Base-by-base conservation (phyloP, 92 coral and sea anemone genomes). In the Zoanthus sansibaricus region DNA sequence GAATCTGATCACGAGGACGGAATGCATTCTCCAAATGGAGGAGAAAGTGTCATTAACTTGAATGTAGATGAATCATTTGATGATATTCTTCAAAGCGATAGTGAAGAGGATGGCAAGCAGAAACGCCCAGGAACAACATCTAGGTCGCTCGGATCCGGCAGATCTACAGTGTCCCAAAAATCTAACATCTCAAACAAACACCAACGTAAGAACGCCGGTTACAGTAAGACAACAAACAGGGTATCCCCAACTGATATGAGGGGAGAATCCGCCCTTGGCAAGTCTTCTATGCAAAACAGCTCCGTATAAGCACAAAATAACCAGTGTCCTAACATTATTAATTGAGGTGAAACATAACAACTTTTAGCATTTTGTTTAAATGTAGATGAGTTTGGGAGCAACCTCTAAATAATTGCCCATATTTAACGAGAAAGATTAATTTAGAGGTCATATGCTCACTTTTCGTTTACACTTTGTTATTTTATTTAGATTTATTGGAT, bases 51-150 rank as follows among this genome's bases (percentile, higher is more conserved):
- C 9, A 66, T 89, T n/a, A 86, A 94, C 82, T 58, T 89, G n/a
- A 87, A 88, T 72, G 91, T 83, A 17, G 74, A 93, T 14, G 98
- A 94, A n/a, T 91, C 83, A 25, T 55, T 94, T 74, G 87, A 92
- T 42, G 98, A 94, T 44, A 91, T 93, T n/a, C 84, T 93, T 32
- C 88, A 91, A 52, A 94, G 96, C 71, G 98, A 94, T 21, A 95
- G 93, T 64, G 98, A 94, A 76, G 87, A 83, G 21, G 48, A 6
- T 16, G 74, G 79, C 16, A 76, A 76, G 12, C 85, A 83, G 58
- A 84, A 87, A 25, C 71, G 86, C 73, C 88, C 82, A 32, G 58
- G 86, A 33, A 64, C 61, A 62, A 56, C 44, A 37, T 51, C 84
- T 0, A 21, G 84, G 84, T 79, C 84, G 54, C 30, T 52, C 18